These are phyloP conservation scores for Limnephilus marmoratus DNA, from an alignment of 2,888 invertebrate genomes.

Conservation along the genomic window DNA sequence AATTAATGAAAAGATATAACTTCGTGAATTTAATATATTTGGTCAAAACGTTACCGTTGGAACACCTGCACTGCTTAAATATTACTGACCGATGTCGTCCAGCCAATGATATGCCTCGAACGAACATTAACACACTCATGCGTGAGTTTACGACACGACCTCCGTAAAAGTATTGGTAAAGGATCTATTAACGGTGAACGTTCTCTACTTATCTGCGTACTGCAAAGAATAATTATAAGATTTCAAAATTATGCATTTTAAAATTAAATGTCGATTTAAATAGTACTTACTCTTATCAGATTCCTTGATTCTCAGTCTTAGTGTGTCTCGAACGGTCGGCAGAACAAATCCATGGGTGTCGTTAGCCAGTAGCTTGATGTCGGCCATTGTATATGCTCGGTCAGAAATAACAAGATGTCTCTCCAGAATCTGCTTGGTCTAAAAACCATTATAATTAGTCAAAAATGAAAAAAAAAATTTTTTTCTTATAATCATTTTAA, in stretches of 20 bases:
- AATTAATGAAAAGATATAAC: no score
- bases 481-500: neutral
- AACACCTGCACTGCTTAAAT: no score
- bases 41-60: no score
- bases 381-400: conserved; percentile 87
- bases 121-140: no score
- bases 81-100: no score
- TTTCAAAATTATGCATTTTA: no score
- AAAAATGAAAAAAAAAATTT: neutral
- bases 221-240: neutral
- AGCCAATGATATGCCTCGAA: no score
- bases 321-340: conserved; percentile 84
- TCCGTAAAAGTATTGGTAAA: no score
- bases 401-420: conserved; percentile 91
- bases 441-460: conserved; percentile 68
- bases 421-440: conserved; percentile 91
- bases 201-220: neutral
- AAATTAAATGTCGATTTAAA: no score
- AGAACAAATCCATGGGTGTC: conserved; percentile 82
- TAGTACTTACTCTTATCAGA: conserved; percentile 79
- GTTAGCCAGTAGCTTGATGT: conserved; percentile 83
- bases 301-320: conserved; percentile 86
- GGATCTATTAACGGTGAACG: no score
- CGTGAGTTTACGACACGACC: no score
- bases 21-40: no score